Percentiles rank a stretch among this genome's conserved stretches.
Conservation (phyloP, 1,140 invertebrate genomes). For the Teleogryllus occipitalis region DNA sequence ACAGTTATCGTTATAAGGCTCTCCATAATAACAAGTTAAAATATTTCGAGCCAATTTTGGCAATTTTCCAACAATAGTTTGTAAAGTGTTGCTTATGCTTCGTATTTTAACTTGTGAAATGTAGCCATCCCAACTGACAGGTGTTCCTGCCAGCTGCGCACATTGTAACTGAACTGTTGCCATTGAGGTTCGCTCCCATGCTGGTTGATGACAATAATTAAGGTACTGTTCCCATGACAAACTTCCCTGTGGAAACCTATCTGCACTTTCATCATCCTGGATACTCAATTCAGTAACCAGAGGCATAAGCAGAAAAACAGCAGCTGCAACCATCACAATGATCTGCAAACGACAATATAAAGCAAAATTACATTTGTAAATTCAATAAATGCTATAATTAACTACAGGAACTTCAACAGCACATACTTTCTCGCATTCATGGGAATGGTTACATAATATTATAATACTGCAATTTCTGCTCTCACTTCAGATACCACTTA, state of each 20-base stretch:
- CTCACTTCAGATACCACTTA: too few species aligned
- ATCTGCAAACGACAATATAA: constrained; percentile 20
- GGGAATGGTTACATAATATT: too few species aligned
- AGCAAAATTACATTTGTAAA: too few species aligned
- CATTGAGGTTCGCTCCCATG: constrained; percentile 48
- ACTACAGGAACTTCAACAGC: background rate
- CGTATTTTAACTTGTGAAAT: constrained; percentile 55
- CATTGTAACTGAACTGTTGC: constrained; percentile 58
- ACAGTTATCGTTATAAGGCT: constrained; percentile 47
- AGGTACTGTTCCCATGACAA: constrained; percentile 61
- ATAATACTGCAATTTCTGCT: too few species aligned
- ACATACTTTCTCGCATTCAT: too few species aligned
- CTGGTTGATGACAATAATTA: constrained; percentile 57
- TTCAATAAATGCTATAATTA: background rate
- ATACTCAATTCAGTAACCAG: constrained; percentile 12
- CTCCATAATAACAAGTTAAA: constrained; percentile 59
- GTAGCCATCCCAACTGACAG: constrained; percentile 63
- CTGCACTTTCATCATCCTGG: background rate
- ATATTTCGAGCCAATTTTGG: constrained; percentile 47
- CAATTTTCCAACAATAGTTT: constrained; percentile 41
- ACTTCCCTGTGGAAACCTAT: constrained; percentile 15
- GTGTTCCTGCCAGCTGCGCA: constrained; percentile 51
- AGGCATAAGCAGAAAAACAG: constrained; percentile 28
- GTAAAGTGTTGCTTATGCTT: constrained; percentile 52
- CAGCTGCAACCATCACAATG: constrained; percentile 31